phyloP scores from a whole-genome alignment of 1,140 invertebrate species.

The Patella vulgata region DNA sequence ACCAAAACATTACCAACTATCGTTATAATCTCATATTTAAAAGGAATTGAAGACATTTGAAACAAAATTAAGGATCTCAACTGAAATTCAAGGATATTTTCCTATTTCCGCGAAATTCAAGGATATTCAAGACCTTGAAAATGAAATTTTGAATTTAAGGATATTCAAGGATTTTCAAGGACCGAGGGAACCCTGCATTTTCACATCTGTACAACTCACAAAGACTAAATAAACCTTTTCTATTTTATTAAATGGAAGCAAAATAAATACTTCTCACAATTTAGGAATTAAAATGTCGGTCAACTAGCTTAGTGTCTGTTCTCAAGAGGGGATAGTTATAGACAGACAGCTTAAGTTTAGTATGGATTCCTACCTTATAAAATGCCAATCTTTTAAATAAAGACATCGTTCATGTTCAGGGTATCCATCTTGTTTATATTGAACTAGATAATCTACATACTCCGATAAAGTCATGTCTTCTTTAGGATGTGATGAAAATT shows the following conservation, averaged over 20 bases:
- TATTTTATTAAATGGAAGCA: too few species aligned
- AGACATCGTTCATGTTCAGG: conserved; percentile 26
- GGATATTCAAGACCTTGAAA: too few species aligned
- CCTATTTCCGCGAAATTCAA: too few species aligned
- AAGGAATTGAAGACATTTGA: too few species aligned
- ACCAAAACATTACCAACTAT: too few species aligned
- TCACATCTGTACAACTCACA: not conserved
- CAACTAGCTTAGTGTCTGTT: not conserved
- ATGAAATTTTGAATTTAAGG: too few species aligned
- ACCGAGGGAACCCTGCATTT: not conserved
- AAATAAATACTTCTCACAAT: not conserved
- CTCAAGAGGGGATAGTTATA: not conserved
- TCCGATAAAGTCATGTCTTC: conserved; percentile 66
- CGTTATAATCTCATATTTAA: too few species aligned
- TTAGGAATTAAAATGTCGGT: not conserved
- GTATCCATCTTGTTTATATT: conserved; percentile 28
- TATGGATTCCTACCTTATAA: conserved; percentile 48
- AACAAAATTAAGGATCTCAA: too few species aligned
- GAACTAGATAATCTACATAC: conserved; percentile 46
- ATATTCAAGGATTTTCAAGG: not conserved
- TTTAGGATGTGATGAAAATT: conserved; percentile 80
- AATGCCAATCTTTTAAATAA: conserved; percentile 70
- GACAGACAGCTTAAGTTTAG: not conserved
- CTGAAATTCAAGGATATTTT: too few species aligned
- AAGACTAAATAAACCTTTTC: not conserved